A percentile compares a stretch with the other conserved stretches of the same genome.
phyloP scores from a whole-genome alignment of 1,140 invertebrate genomes.

The Penaeus japonicus region DNA sequence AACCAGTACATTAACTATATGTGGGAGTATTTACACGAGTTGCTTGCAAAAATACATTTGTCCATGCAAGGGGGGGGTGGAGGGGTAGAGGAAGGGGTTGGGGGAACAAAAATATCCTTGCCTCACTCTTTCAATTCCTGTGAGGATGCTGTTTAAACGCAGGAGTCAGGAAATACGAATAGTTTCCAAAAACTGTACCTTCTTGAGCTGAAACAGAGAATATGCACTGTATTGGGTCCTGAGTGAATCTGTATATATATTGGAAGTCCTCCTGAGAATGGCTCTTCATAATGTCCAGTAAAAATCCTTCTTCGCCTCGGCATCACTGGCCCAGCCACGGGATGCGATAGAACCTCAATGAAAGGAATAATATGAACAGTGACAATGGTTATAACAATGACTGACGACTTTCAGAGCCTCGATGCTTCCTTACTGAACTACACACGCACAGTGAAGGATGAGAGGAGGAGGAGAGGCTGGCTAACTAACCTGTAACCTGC shows the following conservation, averaged over 20 bases:
- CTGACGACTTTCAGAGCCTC: too few species aligned
- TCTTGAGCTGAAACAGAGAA: conserved; percentile 27
- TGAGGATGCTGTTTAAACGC: too few species aligned
- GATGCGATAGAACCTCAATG: not conserved
- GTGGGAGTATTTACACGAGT: conserved; percentile 9
- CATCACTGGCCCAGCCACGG: not conserved
- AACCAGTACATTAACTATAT: not conserved
- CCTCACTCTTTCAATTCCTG: too few species aligned
- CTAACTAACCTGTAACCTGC: too few species aligned
- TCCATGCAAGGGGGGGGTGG: not conserved
- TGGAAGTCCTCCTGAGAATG: conserved; percentile 44
- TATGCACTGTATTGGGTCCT: conserved; percentile 23
- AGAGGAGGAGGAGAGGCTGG: too few species aligned
- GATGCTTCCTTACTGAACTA: too few species aligned
- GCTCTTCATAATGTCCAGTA: not conserved
- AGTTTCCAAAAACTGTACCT: not conserved
- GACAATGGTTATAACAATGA: too few species aligned
- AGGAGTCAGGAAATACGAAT: too few species aligned
- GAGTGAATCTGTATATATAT: conserved; percentile 25
- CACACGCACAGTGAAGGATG: too few species aligned
- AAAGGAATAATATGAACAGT: not conserved
- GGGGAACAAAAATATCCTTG: too few species aligned
- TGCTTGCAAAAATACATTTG: conserved; percentile 30
- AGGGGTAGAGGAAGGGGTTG: too few species aligned
- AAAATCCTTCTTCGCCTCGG: too few species aligned